Evolutionary conservation across 2,888 invertebrate species (phyloP).

Genomic region (Gandaritis pyraliata): DNA sequence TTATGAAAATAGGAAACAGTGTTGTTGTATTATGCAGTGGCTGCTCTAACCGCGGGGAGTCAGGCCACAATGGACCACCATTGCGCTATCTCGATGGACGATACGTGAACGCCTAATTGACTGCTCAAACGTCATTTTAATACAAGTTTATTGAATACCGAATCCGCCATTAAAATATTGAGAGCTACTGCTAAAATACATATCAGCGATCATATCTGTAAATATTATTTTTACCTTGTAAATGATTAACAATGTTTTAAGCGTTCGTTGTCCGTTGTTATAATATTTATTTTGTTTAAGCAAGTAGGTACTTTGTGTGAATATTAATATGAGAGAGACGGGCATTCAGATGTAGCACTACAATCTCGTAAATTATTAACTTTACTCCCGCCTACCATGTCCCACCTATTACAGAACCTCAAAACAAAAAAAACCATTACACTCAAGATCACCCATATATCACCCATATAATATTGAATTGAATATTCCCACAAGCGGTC

Average conservation of each 20-base stretch:
- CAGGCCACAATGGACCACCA: slow-evolving; percentile 81
- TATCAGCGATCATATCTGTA: slow-evolving; percentile 45
- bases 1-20: slow-evolving; percentile 79
- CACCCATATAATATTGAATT: slow-evolving; percentile 34
- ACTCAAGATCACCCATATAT: slow-evolving; percentile 37
- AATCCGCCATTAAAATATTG: slow-evolving; percentile 50
- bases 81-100: slow-evolving; percentile 80
- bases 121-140: slow-evolving; percentile 81
- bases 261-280: too few relatives aligned
- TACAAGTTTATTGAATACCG: slow-evolving; percentile 73
- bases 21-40: slow-evolving; percentile 66
- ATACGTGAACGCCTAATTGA: slow-evolving; percentile 82
- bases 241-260: too few relatives aligned
- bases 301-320: not conserved
- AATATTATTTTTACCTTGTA: not conserved
- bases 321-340: not conserved
- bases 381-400: not conserved
- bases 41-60: slow-evolving; percentile 66
- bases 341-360: not conserved
- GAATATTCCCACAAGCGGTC: slow-evolving; percentile 70
- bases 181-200: slow-evolving; percentile 30
- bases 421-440: slow-evolving; percentile 7
- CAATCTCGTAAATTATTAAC: not conserved
- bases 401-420: not conserved
- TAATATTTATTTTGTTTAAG: not conserved